Base-by-base conservation (phyloP, 1,140 invertebrate species). In the Schlechtendalia chinensis region DNA sequence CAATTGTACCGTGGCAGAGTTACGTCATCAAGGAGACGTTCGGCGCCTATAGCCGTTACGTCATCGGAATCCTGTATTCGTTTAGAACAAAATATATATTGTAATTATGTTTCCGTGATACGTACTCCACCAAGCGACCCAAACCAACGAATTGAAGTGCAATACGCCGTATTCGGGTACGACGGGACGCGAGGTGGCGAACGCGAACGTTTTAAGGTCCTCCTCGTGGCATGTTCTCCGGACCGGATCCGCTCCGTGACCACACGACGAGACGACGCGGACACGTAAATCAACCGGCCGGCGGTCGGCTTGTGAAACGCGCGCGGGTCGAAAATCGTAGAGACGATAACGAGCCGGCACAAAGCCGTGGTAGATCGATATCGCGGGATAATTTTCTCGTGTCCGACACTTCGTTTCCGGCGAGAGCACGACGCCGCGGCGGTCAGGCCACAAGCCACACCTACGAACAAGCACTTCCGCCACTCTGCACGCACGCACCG, bases 391-490 rank as follows among this genome's bases (percentile, higher is more conserved):
- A 17, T 79, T 63, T 79, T 79, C 22, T 61, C 75, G 58, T 39
- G 32, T 27, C 58, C n/a, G 39, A 79, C 75, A 79, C 58, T 79
- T 50, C 22, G 12, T 63, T 79, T 79, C 75, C 75, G 75, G 58
- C 12, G 5, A 24, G 11, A 67, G 45, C 65, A 67, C n/a, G 4
- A 14, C 39, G 6, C 22, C 24, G 75, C 39, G 6, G 45, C 24
- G 75, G 75, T 50, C 29, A 54, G 56, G 75, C 75, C 58, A 63
- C 75, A 27, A 79, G 17, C 75, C 75, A 79, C 75, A 79, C 75
- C 75, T 79, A 63, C 75, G n/a, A n/a, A n/a, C n/a, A n/a, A n/a
- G 24, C 75, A 79, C 59, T 63, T 79, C 75, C 75, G 75, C 58
- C 27, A 22, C 50, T 69, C 47, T 6, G n/a, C n/a, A n/a, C n/a